Conservation (phyloP, 2,113 vertebrate genomes). For the Peromyscus leucopus region DNA sequence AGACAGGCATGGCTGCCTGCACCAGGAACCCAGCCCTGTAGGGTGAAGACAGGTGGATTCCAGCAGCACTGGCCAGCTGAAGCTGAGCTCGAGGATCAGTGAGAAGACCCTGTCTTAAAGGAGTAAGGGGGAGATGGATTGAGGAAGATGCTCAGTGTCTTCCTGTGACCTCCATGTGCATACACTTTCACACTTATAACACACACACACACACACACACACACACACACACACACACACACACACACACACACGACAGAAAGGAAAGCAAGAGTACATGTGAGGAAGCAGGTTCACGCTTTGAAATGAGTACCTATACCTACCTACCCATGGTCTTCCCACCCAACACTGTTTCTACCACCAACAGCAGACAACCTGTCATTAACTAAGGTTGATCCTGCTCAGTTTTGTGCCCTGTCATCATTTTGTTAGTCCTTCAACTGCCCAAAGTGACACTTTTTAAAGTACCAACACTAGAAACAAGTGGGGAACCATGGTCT, state of each 20-base stretch:
- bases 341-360: neutral
- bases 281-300: neutral
- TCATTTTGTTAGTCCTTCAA: neutral
- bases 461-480: neutral
- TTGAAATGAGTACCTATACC: neutral
- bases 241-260: no score
- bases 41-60: neutral
- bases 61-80: neutral
- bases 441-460: slow-evolving; percentile 2
- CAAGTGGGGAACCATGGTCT: neutral
- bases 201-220: neutral
- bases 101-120: neutral
- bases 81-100: neutral
- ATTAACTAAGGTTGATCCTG: slow-evolving; percentile 30
- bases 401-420: neutral
- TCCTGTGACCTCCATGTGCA: neutral
- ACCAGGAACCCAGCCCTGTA: neutral
- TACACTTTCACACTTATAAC: neutral
- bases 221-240: neutral
- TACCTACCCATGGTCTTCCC: neutral
- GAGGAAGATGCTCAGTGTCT: neutral
- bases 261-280: neutral
- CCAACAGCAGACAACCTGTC: neutral
- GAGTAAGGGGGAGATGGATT: neutral
- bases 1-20: neutral